A percentile compares a stretch with the other conserved stretches of the same genome.
Conservation (phyloP, 2,113 vertebrate genomes). For the Pongo pygmaeus region DNA sequence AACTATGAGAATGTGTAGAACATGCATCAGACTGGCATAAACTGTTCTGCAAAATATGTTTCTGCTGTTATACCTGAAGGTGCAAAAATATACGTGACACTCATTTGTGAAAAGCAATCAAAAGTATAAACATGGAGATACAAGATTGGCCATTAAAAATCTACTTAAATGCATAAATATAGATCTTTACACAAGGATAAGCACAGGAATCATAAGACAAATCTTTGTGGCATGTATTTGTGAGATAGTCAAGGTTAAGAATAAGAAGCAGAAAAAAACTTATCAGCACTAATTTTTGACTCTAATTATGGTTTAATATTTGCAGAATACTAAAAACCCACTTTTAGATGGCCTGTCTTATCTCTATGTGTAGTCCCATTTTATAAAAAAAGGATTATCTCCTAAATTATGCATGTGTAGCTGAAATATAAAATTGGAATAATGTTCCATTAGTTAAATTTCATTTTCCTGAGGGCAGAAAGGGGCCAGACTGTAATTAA, state of each 20-base stretch:
- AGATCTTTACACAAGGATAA: neutral
- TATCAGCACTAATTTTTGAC: neutral
- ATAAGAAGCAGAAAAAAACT: neutral
- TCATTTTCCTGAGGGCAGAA: neutral
- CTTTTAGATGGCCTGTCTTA: neutral
- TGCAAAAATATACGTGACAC: neutral
- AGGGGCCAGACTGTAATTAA: neutral
- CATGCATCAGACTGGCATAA: neutral
- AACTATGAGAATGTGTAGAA: neutral
- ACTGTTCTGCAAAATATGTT: neutral
- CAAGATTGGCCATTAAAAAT: neutral
- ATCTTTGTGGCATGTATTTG: neutral
- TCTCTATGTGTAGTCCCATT: neutral
- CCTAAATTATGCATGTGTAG: neutral
- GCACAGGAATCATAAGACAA: neutral
- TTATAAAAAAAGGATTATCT: conserved; percentile 17
- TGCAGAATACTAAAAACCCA: neutral
- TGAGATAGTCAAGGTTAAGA: neutral
- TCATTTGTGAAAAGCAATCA: neutral
- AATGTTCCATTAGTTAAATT: neutral
- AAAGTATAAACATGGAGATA: neutral
- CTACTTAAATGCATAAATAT: neutral
- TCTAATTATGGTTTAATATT: neutral
- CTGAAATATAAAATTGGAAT: neutral
- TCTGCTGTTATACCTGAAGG: neutral